A percentile compares a stretch with the other conserved stretches of the same genome.
Evolutionary conservation across 2,113 vertebrate species (phyloP).

Genomic region (Etheostoma spectabile): DNA sequence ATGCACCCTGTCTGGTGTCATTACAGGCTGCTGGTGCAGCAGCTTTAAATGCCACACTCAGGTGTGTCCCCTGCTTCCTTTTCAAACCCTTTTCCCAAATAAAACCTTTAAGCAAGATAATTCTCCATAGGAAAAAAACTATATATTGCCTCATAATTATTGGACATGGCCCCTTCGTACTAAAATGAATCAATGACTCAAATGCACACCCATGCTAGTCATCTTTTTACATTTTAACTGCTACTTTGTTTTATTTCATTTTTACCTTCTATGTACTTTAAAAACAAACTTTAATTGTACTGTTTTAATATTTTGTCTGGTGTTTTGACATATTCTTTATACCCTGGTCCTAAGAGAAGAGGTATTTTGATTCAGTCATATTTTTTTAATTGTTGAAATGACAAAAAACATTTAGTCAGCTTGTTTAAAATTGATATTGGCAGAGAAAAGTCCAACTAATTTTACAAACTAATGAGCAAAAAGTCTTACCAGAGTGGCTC

Average conservation of each 20-base stretch:
- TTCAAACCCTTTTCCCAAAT: background rate
- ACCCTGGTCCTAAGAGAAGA: background rate
- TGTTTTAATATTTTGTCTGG: background rate
- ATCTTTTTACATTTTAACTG: background rate
- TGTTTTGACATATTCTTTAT: background rate
- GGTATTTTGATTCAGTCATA: background rate
- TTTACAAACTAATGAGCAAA: background rate
- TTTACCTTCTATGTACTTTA: background rate
- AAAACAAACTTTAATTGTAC: background rate
- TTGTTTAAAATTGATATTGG: slow-evolving; percentile 1
- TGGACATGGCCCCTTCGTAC: background rate
- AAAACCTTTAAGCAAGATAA: background rate
- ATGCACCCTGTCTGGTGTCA: background rate
- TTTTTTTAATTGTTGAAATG: background rate
- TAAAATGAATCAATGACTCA: background rate
- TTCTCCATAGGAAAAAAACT: background rate
- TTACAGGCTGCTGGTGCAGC: background rate
- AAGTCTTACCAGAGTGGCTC: slow-evolving; percentile 93
- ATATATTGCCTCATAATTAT: background rate
- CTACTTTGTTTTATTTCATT: background rate
- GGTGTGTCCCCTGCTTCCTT: background rate
- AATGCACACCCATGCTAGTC: background rate
- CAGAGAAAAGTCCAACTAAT: background rate
- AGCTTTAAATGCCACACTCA: background rate
- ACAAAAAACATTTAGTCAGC: background rate